Evolutionary conservation across 2,888 invertebrate species (phyloP), one percentile per base, ranked within the genome.

Genomic region (Aelia acuminata): DNA sequence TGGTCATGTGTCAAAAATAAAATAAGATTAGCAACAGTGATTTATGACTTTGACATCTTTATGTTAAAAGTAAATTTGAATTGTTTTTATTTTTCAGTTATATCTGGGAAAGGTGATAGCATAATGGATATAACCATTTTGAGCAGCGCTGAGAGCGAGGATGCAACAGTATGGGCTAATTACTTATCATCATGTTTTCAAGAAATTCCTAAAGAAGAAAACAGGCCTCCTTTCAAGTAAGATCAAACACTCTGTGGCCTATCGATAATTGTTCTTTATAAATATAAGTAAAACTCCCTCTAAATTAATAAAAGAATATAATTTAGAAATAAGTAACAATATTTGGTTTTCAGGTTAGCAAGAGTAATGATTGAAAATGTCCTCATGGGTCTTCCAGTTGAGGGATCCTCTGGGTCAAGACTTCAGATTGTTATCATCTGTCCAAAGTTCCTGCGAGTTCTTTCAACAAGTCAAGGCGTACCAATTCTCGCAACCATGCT

Each of bases 111-210:
- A 84, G 88, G 89, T 18, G 87, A 43, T 80, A 95, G 95, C 92
- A 96, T 96, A 94, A 96, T 96, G 92, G 97, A 97, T 92, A 96
- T 97, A 90, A 94, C 97, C 89, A 96, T 97, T 91, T 93, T 97
- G 89, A 96, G 96, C 92, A 95, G 96, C 91, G 95, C 95, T 89
- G 95, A 95, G 89, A 96, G 96, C 91, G 96, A 96, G 88, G 95
- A 96, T 90, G 96, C 97, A 90, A 94, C 94, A 43, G 92, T 96
- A 87, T 96, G 97, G 96, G 96, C 96, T 31, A 96, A 96, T 91
- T 97, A 96, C 92, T 94, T 97, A 90, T 95, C 95, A 85, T 95
- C 95, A 88, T 96, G 96, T 92, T 97, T 97, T 92, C 96, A 96
- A 92, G 96, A 96, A 93, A 96, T 96, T 91, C 96, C 96, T 93